Percentiles rank a stretch among this genome's conserved stretches.
These are phyloP conservation scores for Beaufortia kweichowensis DNA, from an alignment of 2,113 vertebrate species.

Conservation along the genomic window DNA sequence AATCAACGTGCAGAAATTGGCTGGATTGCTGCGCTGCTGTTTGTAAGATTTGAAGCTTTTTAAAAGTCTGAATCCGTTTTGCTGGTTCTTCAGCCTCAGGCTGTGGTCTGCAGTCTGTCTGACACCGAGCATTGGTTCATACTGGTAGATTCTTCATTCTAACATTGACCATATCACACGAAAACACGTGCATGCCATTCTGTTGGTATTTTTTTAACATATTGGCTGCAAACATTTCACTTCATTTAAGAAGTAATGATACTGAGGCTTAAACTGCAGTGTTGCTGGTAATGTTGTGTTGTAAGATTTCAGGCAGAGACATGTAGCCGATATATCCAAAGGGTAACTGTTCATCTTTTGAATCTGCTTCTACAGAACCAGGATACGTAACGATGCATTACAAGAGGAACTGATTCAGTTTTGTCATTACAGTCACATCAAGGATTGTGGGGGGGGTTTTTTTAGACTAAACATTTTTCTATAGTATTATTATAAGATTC, in stretches of 20 bases:
- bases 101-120: conserved; percentile 43
- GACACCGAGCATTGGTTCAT: conserved; percentile 37
- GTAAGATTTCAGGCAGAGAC: background rate
- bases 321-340: background rate
- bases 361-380: background rate
- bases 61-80: conserved; percentile 58
- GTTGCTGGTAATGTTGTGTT: too few species aligned
- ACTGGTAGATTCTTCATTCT: conserved; percentile 42
- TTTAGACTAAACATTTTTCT: too few species aligned
- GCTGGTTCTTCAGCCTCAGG: conserved; percentile 58
- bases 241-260: too few species aligned
- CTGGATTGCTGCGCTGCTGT: conserved; percentile 68
- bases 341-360: background rate
- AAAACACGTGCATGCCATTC: conserved; percentile 2
- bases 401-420: background rate
- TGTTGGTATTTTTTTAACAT: too few species aligned
- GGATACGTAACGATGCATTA: background rate
- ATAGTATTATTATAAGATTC: too few species aligned
- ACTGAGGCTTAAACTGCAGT: too few species aligned
- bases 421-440: background rate
- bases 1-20: conserved; percentile 69
- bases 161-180: conserved; percentile 47
- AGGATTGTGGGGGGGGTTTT: too few species aligned
- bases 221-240: too few species aligned
- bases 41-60: conserved; percentile 70